Base-by-base conservation (phyloP, 2,797 vertebrate species). In the Poeciliopsis paucimaculata region DNA sequence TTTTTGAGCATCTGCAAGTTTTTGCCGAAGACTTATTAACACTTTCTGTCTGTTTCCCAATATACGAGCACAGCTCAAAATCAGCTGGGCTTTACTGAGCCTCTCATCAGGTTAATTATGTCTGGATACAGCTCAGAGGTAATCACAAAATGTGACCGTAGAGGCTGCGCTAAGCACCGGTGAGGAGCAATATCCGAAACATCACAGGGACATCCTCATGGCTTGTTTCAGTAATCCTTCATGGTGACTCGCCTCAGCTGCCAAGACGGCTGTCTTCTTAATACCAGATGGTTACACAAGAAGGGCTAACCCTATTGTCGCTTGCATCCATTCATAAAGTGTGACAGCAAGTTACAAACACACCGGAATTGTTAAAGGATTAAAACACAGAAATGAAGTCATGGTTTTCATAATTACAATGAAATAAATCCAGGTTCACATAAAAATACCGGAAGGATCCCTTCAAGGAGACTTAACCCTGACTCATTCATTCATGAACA, bases 51-150 rank as follows among this genome's bases (percentile, higher is more conserved):
- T 43, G 74, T 41, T 49, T 28, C 73, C 66, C 64, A 62, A 45
- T 45, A 5, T 31, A n/a, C 6, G 71, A 8, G 68, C 12, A 1
- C 0, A 46, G 47, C 60, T 8, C 34, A 43, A 72, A 73, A 34
- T 77, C 77, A 53, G 55, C 47, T 1, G 2, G 43, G 76, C 62
- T 73, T 73, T 11, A 20, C 60, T 1, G 39, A 77, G 81, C 76
- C 51, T 78, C 79, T 81, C 78, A 39, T 86, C 78, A 43, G 55
- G 76, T 83, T 89, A 91, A 91, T 93, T 88, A 88, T 77, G 82
- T 85, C 76, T 78, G 81, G 84, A 77, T 84, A 57, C 72, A 76
- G 88, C 82, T 90, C 72, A 51, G 87, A 86, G 81, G 80, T 76
- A 83, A 80, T 89, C 82, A 81, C 66, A 77, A 66, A 84, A 82